Evolutionary conservation across 1,140 invertebrate genomes (phyloP).

Genomic region (Drosophila nigrodunni): DNA sequence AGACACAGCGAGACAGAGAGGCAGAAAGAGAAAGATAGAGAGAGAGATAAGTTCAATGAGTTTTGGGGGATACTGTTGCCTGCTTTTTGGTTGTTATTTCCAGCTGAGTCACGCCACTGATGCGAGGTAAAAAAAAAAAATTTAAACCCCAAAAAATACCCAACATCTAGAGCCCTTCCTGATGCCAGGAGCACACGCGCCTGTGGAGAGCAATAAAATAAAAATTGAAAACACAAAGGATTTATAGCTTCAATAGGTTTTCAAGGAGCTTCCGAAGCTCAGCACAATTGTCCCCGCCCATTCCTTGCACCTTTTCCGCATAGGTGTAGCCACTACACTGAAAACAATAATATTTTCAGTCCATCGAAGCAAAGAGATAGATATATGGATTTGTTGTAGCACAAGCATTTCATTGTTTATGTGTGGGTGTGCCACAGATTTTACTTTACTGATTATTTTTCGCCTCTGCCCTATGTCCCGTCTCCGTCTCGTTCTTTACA

Average conservation of each 20-base stretch:
- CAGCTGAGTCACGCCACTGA: conserved; percentile 48
- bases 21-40: background rate
- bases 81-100: conserved; percentile 49
- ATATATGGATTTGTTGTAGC: conserved; percentile 54
- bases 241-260: conserved; percentile 84
- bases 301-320: conserved; percentile 29
- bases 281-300: conserved; percentile 55
- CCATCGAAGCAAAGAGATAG: conserved; percentile 64
- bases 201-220: conserved; percentile 81
- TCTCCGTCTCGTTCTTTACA: conserved; percentile 10
- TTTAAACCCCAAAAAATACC: background rate
- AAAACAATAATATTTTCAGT: conserved; percentile 65
- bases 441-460: conserved; percentile 80
- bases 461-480: conserved; percentile 53
- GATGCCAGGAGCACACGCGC: conserved; percentile 40
- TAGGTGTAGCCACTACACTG: conserved; percentile 46
- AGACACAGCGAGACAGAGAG: too few species aligned
- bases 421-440: conserved; percentile 76
- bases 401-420: conserved; percentile 75
- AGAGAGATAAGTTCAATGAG: conserved; percentile 32
- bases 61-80: conserved; percentile 35
- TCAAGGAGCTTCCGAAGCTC: conserved; percentile 79
- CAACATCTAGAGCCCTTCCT: conserved; percentile 1
- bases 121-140: background rate
- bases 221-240: conserved; percentile 84